A percentile compares a stretch with the other conserved stretches of the same genome.
phyloP scores from a whole-genome alignment of 1,140 invertebrate genomes.

The Drosophila takahashii region DNA sequence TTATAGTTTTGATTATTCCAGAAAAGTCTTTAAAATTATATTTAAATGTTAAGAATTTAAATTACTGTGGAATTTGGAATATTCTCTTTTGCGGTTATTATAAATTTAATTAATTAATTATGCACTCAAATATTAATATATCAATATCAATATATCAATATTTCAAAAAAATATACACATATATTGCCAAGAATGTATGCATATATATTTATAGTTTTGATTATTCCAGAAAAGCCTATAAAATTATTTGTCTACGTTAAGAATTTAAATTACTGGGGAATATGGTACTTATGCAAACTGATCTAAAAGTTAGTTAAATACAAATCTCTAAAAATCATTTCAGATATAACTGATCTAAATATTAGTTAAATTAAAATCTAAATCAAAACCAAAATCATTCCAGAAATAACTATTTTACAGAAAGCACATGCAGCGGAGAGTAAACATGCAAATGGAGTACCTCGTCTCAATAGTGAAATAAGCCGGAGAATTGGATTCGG shows the following conservation, averaged over 20 bases:
- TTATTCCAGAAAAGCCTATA: not conserved
- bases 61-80: not conserved
- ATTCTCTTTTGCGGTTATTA: conserved; percentile 6
- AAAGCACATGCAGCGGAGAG: conserved; percentile 18
- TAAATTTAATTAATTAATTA: conserved; percentile 13
- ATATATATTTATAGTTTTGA: not conserved
- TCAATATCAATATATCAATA: conserved; percentile 10
- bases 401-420: conserved; percentile 19
- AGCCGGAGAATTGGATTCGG: conserved; percentile 47
- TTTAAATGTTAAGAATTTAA: too few relatives aligned
- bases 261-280: not conserved
- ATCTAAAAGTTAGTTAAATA: not conserved
- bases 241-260: too few relatives aligned
- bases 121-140: not conserved
- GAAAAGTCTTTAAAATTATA: not conserved
- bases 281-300: too few relatives aligned
- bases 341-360: conserved; percentile 10
- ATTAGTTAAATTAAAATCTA: not conserved
- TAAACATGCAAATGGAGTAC: conserved; percentile 42
- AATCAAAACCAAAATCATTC: not conserved
- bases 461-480: conserved; percentile 76
- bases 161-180: conserved; percentile 1
- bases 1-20: not conserved
- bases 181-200: not conserved
- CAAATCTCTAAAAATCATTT: not conserved